Conservation (phyloP, 64 coral and sea anemone genomes). For the Hydrozoanthus tunicans region DNA sequence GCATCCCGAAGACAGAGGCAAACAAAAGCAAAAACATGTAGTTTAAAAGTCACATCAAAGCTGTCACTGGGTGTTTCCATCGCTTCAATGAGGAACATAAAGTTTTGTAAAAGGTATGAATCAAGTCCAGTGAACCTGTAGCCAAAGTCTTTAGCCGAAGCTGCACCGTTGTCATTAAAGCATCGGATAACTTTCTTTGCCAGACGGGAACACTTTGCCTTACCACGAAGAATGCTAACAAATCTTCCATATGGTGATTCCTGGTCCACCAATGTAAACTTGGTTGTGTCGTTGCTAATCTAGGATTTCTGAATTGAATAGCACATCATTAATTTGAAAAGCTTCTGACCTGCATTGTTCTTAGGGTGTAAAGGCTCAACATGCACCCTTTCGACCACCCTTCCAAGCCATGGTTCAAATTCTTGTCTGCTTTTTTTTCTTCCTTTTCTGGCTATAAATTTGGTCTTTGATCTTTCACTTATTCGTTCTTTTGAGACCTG, state of each 20-base stretch:
- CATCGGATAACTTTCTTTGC: conserved; percentile 74
- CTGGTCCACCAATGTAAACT: conserved; percentile 52
- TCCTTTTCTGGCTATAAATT: conserved; percentile 11
- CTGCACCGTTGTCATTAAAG: conserved; percentile 64
- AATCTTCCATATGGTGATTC: conserved; percentile 49
- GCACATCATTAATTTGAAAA: conserved; percentile 48
- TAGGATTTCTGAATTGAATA: conserved; percentile 57
- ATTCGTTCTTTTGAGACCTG: not conserved
- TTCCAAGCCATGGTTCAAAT: conserved; percentile 67
- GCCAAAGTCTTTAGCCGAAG: conserved; percentile 25
- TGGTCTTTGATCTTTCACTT: conserved; percentile 16
- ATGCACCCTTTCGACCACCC: conserved; percentile 70
- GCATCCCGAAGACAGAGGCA: conserved; percentile 58
- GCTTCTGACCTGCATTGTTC: conserved; percentile 68
- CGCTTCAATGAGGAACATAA: conserved; percentile 68
- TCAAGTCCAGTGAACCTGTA: conserved; percentile 72
- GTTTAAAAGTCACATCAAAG: not conserved
- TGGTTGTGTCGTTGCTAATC: not conserved
- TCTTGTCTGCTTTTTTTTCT: conserved; percentile 61
- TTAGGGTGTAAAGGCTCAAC: conserved; percentile 61
- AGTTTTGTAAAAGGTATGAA: conserved; percentile 60
- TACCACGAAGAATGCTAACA: conserved; percentile 50
- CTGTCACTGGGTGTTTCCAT: conserved; percentile 26
- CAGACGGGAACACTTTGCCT: conserved; percentile 23
- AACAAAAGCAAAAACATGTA: conserved; percentile 43